These are phyloP conservation scores for Galerucella nymphaeae DNA, from an alignment of 2,888 invertebrate genomes.

Conservation along the genomic window DNA sequence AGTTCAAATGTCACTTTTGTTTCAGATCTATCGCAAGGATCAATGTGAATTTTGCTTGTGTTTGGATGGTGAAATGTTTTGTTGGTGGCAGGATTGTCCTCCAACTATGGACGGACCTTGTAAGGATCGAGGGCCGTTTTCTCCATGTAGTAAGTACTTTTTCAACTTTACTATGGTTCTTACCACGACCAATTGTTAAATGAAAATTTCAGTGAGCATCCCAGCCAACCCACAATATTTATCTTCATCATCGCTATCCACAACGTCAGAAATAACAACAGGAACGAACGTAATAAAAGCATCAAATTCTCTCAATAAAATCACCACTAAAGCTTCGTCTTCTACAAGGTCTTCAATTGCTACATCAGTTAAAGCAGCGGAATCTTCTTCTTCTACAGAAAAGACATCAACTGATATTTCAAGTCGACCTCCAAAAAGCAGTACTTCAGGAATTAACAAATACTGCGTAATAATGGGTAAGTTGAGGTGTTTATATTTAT, in stretches of 20 bases:
- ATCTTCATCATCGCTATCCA: slow-evolving; percentile 39
- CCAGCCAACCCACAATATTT: slow-evolving; percentile 42
- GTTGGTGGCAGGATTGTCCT: slow-evolving; percentile 75
- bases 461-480: slow-evolving; percentile 67
- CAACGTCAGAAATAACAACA: slow-evolving; percentile 36
- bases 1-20: slow-evolving; percentile 43
- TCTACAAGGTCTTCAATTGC: slow-evolving; percentile 36
- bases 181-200: background rate
- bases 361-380: background rate
- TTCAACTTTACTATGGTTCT: background rate
- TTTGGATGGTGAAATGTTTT: slow-evolving; percentile 74
- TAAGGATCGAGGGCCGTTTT: slow-evolving; percentile 62
- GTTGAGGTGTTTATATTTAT: slow-evolving; percentile 31
- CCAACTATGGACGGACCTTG: slow-evolving; percentile 64
- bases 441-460: slow-evolving; percentile 55
- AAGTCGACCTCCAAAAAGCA: slow-evolving; percentile 43
- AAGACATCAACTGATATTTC: slow-evolving; percentile 18
- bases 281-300: slow-evolving; percentile 20
- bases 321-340: slow-evolving; percentile 43
- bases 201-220: slow-evolving; percentile 45
- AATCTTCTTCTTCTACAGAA: slow-evolving; percentile 32
- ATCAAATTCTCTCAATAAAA: slow-evolving; percentile 26
- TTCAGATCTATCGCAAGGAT: slow-evolving; percentile 71
- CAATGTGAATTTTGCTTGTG: slow-evolving; percentile 74
- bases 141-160: slow-evolving; percentile 63